phyloP scores from a whole-genome alignment of 1,140 invertebrate species.

The Cherax destructor region DNA sequence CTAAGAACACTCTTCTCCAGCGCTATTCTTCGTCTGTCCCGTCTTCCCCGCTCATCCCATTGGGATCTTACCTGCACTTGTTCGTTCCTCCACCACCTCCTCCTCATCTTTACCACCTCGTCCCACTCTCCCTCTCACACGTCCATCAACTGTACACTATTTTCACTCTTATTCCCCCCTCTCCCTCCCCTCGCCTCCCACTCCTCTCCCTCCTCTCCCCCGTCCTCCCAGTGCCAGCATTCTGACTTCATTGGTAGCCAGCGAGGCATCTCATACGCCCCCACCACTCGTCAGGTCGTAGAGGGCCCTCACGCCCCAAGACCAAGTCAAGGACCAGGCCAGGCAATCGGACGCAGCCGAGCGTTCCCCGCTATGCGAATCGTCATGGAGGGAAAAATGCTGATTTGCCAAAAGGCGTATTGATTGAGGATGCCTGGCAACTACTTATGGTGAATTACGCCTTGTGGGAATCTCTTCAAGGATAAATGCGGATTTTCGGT shows the following conservation, averaged over 20 bases:
- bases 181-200: background rate
- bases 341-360: slow-evolving; percentile 40
- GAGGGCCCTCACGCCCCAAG: slow-evolving; percentile 33
- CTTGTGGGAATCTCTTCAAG: slow-evolving; percentile 4
- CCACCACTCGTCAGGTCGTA: background rate
- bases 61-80: too few species aligned
- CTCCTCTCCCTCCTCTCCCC: background rate
- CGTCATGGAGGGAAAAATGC: slow-evolving; percentile 13
- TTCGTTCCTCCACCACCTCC: too few species aligned
- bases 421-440: slow-evolving; percentile 7
- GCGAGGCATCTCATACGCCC: slow-evolving; percentile 3
- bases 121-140: background rate
- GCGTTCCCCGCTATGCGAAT: background rate
- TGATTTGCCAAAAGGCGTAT: slow-evolving; percentile 41
- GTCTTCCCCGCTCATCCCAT: too few species aligned
- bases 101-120: too few species aligned
- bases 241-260: slow-evolving; percentile 33
- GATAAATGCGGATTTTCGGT: slow-evolving; percentile 4
- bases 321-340: slow-evolving; percentile 37
- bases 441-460: slow-evolving; percentile 4
- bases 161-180: slow-evolving; percentile 12
- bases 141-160: slow-evolving; percentile 12
- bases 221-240: background rate
- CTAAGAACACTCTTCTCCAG: too few species aligned
- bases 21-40: too few species aligned